These are phyloP conservation scores for Pelvicachromis taeniatus DNA, from an alignment of 2,113 vertebrate genomes.

Conservation along the genomic window DNA sequence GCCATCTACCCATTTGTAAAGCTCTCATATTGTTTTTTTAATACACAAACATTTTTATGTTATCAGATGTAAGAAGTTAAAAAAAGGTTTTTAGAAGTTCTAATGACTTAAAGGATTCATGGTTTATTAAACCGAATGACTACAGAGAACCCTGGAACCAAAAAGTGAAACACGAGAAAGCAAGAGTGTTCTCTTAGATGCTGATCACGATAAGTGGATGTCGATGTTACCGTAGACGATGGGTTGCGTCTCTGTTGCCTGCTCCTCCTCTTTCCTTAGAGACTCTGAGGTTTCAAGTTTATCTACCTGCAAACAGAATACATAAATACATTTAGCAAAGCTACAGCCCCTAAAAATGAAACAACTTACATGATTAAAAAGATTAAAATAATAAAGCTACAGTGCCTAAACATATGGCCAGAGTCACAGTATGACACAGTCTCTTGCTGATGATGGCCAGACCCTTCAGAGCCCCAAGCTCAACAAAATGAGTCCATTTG, in stretches of 20 bases:
- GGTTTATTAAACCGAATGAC: background rate
- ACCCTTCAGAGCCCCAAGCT: background rate
- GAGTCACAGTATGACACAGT: background rate
- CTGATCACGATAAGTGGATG: background rate
- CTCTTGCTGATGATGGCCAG: no score
- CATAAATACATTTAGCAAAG: background rate
- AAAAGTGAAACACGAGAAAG: background rate
- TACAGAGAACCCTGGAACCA: background rate
- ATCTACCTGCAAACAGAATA: conserved; percentile 82
- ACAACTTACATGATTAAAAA: background rate
- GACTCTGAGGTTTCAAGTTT: conserved; percentile 97
- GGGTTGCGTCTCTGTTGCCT: conserved; percentile 96
- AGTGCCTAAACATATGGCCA: background rate
- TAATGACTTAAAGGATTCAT: background rate
- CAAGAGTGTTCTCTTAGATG: background rate
- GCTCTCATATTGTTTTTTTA: background rate
- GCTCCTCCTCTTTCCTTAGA: conserved; percentile 97
- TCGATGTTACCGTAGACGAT: conserved; percentile 90
- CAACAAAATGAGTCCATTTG: background rate
- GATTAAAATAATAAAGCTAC: background rate
- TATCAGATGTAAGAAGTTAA: accelerated
- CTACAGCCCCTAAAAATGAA: background rate
- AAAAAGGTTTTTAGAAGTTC: background rate
- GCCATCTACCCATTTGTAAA: background rate
- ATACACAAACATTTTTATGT: background rate